Evolutionary conservation across 2,888 invertebrate genomes (phyloP).

Genomic region (Eretmocerus hayati): DNA sequence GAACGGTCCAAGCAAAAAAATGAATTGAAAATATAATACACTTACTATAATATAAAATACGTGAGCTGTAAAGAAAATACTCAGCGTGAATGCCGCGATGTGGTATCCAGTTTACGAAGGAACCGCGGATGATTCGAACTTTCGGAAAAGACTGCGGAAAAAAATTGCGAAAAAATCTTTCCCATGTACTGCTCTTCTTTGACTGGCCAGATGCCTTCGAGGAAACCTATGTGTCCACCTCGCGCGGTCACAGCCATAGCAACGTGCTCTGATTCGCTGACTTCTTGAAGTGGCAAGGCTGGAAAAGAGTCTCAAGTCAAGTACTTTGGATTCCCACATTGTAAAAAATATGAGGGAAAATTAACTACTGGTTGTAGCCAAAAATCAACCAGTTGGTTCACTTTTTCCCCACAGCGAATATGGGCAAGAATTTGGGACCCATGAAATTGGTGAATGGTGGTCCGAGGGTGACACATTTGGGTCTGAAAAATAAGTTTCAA

Average conservation of each 20-base stretch:
- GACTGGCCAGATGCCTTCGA: slow-evolving; percentile 68
- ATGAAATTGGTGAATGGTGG: too few relatives aligned
- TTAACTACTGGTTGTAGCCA: too few relatives aligned
- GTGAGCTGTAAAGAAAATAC: neutral
- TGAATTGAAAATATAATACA: too few relatives aligned
- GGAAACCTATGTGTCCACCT: slow-evolving; percentile 75
- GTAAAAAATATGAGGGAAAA: too few relatives aligned
- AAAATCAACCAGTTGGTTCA: too few relatives aligned
- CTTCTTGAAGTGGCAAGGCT: slow-evolving; percentile 63
- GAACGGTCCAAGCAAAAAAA: too few relatives aligned
- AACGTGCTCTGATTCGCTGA: slow-evolving; percentile 56
- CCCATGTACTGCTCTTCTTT: slow-evolving; percentile 56
- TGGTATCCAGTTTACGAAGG: neutral
- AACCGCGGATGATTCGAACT: slow-evolving; percentile 23
- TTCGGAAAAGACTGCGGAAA: slow-evolving; percentile 52
- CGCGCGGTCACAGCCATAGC: slow-evolving; percentile 68
- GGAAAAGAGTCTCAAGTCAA: slow-evolving; percentile 4
- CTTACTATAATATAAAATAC: too few relatives aligned
- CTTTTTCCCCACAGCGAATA: too few relatives aligned
- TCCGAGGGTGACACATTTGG: too few relatives aligned
- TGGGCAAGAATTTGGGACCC: too few relatives aligned
- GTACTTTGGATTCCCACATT: too few relatives aligned
- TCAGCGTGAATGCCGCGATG: slow-evolving; percentile 20
- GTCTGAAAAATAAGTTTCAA: too few relatives aligned
- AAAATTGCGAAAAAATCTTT: slow-evolving; percentile 59